These are phyloP conservation scores for Sebastes jordani DNA, from an alignment of 2,797 vertebrate species.

Conservation along the genomic window DNA sequence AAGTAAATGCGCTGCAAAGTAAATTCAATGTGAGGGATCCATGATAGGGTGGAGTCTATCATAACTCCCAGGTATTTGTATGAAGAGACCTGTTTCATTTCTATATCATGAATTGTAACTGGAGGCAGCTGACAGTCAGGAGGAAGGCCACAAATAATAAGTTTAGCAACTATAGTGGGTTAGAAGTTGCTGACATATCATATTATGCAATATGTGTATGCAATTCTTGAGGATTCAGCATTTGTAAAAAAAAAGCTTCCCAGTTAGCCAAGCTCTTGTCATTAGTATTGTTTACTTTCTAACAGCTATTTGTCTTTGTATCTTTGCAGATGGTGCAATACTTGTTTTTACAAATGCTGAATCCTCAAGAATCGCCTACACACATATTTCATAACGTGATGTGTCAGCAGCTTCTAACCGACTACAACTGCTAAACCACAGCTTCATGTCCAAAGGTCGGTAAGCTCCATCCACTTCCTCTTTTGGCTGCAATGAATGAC, in stretches of 20 bases:
- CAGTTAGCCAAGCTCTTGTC: no score
- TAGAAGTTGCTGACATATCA: constrained; percentile 55
- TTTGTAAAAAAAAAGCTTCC: no score
- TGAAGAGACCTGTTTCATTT: no score
- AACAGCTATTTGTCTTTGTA: not conserved
- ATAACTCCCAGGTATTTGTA: no score
- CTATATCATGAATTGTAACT: no score
- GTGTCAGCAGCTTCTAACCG: constrained; percentile 56
- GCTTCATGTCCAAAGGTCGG: constrained; percentile 53
- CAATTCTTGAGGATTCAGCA: not conserved
- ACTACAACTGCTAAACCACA: constrained; percentile 8
- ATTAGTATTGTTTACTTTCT: not conserved
- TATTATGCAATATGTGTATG: not conserved
- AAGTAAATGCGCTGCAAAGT: no score
- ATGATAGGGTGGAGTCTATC: no score
- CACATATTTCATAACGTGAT: not conserved
- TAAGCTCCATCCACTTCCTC: constrained; percentile 2
- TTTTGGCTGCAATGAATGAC: constrained; percentile 31
- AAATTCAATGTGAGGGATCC: no score
- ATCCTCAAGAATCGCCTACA: not conserved
- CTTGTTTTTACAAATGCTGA: not conserved
- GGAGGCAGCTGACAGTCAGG: no score
- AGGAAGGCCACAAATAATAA: no score
- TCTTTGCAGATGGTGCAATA: constrained; percentile 83
- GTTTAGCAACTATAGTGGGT: not conserved